Evolutionary conservation across 1,140 invertebrate species (phyloP), one percentile per base, ranked within the genome.

Genomic region (Lutraria rhynchaena): DNA sequence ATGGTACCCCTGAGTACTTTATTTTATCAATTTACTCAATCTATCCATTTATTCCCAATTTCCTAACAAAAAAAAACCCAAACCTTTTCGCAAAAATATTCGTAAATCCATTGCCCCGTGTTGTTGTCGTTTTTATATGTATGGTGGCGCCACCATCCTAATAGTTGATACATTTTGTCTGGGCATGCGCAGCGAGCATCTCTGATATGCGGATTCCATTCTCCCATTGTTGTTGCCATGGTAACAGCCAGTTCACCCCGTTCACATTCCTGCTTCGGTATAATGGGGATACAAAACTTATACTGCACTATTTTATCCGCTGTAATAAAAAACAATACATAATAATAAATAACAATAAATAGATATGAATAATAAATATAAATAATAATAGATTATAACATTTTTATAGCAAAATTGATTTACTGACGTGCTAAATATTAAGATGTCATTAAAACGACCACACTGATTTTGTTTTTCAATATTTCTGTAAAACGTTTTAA

Each of bases 61-160:
- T n/a, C n/a, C n/a, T n/a, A n/a, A n/a, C n/a, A n/a, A n/a, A n/a
- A n/a, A n/a, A n/a, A n/a, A n/a, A n/a, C 27, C 29, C 44, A 35
- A 33, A 86, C 85, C 85, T 87, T 86, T 29, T 86, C 75, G 58
- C 87, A 87, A 22, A 78, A 75, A 51, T 87, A 87, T 67, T 80
- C 84, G 58, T 87, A 87, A 31, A 83, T 86, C 87, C 87, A 87
- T 31, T 75, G 65, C 0, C 51, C 57, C 3, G 82, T 83, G 27
- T 82, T 81, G 24, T 82, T 76, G 17, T 75, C 69, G 37, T 63
- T 29, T 73, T 63, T 61, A 22, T 58, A 51, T 24, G 49, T 27
- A 2, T 29, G 55, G 69, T 81, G 78, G 31, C 69, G 67, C 78
- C 78, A 81, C 87, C 87, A 88, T 15, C 84, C 84, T 15, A 70